Base-by-base conservation (phyloP, 2,888 invertebrate genomes). In the Ophraella communa region DNA sequence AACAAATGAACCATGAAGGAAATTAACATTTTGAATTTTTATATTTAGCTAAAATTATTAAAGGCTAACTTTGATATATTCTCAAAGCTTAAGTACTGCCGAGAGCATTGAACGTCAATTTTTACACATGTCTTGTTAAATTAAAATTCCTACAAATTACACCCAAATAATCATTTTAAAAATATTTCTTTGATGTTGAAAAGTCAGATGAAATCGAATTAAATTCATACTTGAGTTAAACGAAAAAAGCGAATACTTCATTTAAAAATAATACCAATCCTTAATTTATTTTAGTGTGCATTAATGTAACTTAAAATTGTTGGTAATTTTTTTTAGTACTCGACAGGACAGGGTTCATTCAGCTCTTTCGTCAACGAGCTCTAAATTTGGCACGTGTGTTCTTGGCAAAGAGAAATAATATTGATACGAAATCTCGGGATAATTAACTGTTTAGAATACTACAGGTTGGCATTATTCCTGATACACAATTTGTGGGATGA, bases 331-430 rank as follows among this genome's bases (percentile, higher is more conserved):
- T 23, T 47, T 23, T 17, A 5, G 8, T 47, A 14, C 11, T 14
- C 11, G 21, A 47, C 47, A 39, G 47, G 20, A 21, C 11, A 1
- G 10, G 3, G 45, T 47, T 47, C 47, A 47, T 47, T 45, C 47
- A 21, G 47, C 23, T 47, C 17, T 47, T 23, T 47, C 47, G 47
- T 47, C 21, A 47, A 17, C 39, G 17, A 27, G 5, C 1, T 8
- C 24, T 20, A 30, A 20, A 54, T 39, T 39, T 54, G 54, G 54
- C 54, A 54, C 54, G 54, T 21, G 54, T 23, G 23, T 1, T 54
- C 23, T 54, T 54, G 54, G 39, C 54, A 54, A 39, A 8, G 3
- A 11, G 20, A 11, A n/a, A 21, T 39, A 14, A n/a, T 39, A 35
- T 54, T 39, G 39, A 39, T 54, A 21, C 14, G 21, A 21, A 54